A percentile compares a stretch with the other conserved stretches of the same genome.
Conservation (phyloP, 2,113 vertebrate species). For the Cyprichromis sp. region DNA sequence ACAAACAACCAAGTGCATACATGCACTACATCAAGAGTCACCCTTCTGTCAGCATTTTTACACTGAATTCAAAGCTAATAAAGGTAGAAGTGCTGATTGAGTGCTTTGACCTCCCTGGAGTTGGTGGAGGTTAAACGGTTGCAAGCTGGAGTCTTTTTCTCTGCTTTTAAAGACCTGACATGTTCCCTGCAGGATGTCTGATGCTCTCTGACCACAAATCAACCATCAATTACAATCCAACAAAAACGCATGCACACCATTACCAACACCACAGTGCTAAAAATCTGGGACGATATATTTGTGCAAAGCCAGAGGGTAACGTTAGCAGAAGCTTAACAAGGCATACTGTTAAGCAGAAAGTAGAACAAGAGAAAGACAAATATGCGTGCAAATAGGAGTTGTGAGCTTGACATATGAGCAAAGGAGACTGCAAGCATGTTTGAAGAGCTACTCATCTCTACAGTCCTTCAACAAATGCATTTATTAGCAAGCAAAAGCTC, state of each 20-base stretch:
- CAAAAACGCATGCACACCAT: neutral
- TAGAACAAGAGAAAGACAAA: neutral
- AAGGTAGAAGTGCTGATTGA: slow-evolving; percentile 41
- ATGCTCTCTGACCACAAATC: slow-evolving; percentile 59
- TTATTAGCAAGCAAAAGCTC: neutral
- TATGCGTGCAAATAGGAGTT: neutral
- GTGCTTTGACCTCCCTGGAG: slow-evolving; percentile 37
- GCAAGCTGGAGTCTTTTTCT: slow-evolving; percentile 23
- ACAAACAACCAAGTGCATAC: neutral
- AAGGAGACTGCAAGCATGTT: neutral
- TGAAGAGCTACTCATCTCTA: neutral
- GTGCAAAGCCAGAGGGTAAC: neutral
- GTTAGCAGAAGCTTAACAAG: neutral
- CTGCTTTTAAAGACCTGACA: slow-evolving; percentile 50
- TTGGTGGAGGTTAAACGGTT: slow-evolving; percentile 45
- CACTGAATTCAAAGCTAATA: slow-evolving; percentile 22
- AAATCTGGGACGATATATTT: neutral
- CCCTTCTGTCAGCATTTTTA: slow-evolving; percentile 2
- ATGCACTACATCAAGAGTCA: neutral
- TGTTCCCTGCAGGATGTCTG: slow-evolving; percentile 42
- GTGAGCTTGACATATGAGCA: neutral
- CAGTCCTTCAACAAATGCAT: neutral
- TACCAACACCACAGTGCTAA: neutral
- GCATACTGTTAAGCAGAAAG: neutral
- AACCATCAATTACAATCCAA: slow-evolving; percentile 50